phyloP scores from a whole-genome alignment of 2,888 invertebrate genomes.

The Ophion ellenae region DNA sequence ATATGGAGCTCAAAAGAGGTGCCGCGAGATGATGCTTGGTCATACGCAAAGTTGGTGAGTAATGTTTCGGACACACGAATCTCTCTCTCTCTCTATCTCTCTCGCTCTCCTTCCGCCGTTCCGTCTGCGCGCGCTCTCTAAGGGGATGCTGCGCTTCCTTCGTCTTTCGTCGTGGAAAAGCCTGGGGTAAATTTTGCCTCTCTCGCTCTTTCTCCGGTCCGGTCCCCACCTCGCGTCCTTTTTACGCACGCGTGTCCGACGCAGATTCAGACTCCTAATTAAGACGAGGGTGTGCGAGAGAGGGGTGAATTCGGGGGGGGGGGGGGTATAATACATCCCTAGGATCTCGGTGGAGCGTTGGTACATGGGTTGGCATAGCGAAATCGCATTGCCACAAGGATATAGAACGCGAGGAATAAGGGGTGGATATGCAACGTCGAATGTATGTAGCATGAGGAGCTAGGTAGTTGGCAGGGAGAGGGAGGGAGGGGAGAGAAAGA shows the following conservation, averaged over 20 bases:
- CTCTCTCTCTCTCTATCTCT: constrained; percentile 36
- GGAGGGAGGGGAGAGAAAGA: constrained; percentile 19
- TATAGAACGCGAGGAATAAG: constrained; percentile 42
- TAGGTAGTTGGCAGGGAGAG: constrained; percentile 52
- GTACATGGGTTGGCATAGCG: constrained; percentile 53
- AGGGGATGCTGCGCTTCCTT: constrained; percentile 50
- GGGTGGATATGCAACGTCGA: constrained; percentile 49
- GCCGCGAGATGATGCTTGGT: constrained; percentile 57
- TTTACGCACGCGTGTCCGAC: constrained; percentile 89
- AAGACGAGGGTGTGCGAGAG: constrained; percentile 88
- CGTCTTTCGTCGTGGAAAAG: constrained; percentile 51
- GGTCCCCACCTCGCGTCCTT: constrained; percentile 68
- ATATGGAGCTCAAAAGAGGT: constrained; percentile 20
- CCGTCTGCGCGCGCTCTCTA: constrained; percentile 42
- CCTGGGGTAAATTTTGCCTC: constrained; percentile 62
- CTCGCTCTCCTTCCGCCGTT: constrained; percentile 33
- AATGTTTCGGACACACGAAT: constrained; percentile 83
- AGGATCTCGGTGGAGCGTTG: constrained; percentile 72
- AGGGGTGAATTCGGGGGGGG: constrained; percentile 74
- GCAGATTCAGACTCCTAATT: constrained; percentile 94
- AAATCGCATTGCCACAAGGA: constrained; percentile 62
- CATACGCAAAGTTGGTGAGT: constrained; percentile 79
- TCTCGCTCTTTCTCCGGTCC: constrained; percentile 67
- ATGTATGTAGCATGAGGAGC: constrained; percentile 15
- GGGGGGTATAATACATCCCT: constrained; percentile 73